A percentile compares a stretch with the other conserved stretches of the same genome.
Conservation (phyloP, 2,113 vertebrate genomes). For the Aphelocoma coerulescens region DNA sequence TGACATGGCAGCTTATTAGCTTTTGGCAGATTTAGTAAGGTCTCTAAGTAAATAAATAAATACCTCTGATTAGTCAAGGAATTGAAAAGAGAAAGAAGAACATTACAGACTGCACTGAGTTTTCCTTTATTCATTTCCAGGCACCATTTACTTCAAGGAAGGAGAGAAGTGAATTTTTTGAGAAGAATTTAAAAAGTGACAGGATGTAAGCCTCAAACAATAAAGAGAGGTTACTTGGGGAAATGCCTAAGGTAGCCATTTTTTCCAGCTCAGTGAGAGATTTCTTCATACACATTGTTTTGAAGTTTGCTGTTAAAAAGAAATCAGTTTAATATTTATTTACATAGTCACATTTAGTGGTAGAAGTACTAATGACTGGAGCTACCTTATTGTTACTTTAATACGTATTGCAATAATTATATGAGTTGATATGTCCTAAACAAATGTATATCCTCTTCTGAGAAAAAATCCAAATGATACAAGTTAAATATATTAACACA, state of each 20-base stretch:
- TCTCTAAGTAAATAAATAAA: neutral
- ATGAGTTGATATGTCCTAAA: neutral
- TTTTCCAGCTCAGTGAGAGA: neutral
- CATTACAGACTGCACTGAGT: neutral
- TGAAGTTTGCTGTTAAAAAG: neutral
- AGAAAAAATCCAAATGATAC: neutral
- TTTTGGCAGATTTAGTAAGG: neutral
- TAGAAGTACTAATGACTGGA: neutral
- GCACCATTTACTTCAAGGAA: neutral
- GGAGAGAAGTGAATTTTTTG: neutral
- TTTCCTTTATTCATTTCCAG: neutral
- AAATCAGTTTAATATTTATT: neutral
- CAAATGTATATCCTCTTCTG: neutral
- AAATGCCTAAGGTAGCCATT: neutral
- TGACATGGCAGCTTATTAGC: neutral
- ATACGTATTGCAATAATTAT: neutral
- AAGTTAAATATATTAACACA: neutral
- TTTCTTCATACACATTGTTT: neutral
- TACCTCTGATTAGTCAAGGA: neutral
- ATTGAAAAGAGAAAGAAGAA: neutral
- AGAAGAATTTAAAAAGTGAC: neutral
- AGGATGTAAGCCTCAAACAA: neutral
- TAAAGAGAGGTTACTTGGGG: neutral
- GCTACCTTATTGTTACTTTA: neutral
- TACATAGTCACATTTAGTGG: neutral